Evolutionary conservation across 2,797 vertebrate genomes (phyloP).

Genomic region (Enteromius unitaeniatus): DNA sequence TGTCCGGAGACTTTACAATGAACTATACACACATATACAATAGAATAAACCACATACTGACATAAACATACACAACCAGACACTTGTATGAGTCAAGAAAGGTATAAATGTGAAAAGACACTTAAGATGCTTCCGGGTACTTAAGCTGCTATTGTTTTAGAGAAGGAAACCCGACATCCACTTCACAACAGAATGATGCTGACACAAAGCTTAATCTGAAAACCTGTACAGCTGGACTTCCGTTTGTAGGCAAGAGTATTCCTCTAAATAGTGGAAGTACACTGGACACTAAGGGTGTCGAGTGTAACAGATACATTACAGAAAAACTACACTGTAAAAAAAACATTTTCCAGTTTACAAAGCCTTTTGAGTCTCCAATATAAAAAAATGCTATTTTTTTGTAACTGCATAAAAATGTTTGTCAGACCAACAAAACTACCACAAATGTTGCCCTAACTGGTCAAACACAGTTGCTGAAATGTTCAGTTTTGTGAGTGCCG

Average conservation of each 20-base stretch:
- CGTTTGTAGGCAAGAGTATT: background rate
- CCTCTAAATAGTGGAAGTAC: background rate
- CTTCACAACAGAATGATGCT: constrained; percentile 10
- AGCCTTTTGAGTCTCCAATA: too few species aligned
- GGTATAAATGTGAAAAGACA: background rate
- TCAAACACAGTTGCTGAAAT: too few species aligned
- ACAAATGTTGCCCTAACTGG: too few species aligned
- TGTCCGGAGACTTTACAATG: background rate
- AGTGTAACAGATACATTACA: background rate
- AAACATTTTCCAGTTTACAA: too few species aligned
- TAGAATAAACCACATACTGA: background rate
- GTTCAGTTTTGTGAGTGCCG: too few species aligned
- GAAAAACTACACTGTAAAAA: background rate
- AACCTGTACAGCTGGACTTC: constrained; percentile 17
- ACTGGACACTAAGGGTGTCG: too few species aligned
- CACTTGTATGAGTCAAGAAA: constrained; percentile 1
- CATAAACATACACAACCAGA: background rate
- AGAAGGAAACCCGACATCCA: constrained; percentile 28
- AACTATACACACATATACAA: background rate
- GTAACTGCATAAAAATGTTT: too few species aligned
- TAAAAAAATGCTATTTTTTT: too few species aligned
- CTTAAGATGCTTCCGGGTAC: constrained; percentile 25
- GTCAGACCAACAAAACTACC: too few species aligned
- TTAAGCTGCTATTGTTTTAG: constrained; percentile 35
- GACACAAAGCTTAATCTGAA: constrained; percentile 10